Percentiles rank a stretch among this genome's conserved stretches.
These are phyloP conservation scores for Palloptera scutellata DNA, from an alignment of 2,888 invertebrate genomes.

Conservation along the genomic window DNA sequence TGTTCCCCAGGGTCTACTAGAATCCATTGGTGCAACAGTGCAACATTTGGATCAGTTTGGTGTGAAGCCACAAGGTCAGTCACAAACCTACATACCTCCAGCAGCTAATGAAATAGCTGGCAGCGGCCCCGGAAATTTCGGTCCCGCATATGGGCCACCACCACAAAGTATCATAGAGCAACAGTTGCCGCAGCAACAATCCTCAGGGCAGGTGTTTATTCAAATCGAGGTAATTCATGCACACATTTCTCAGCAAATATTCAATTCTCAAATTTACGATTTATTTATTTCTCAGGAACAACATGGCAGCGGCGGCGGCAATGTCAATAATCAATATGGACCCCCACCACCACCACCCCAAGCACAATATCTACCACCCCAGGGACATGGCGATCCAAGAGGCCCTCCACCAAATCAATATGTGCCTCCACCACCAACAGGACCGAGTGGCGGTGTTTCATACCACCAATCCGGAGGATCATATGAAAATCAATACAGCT, in stretches of 20 bases:
- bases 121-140: constrained; percentile 40
- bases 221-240: constrained; percentile 34
- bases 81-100: constrained; percentile 71
- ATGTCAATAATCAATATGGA: constrained; percentile 29
- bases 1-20: constrained; percentile 74
- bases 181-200: constrained; percentile 53
- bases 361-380: constrained; percentile 43
- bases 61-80: constrained; percentile 66
- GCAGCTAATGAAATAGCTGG: constrained; percentile 67
- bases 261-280: constrained; percentile 4
- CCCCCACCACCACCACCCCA: constrained; percentile 41
- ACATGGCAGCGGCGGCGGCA: constrained; percentile 20
- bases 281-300: constrained; percentile 26
- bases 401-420: constrained; percentile 39
- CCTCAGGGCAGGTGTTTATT: constrained; percentile 41
- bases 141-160: constrained; percentile 47
- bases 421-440: constrained; percentile 40
- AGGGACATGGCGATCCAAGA: constrained; percentile 8
- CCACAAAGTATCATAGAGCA: constrained; percentile 48
- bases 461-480: constrained; percentile 38
- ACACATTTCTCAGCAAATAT: constrained; percentile 15
- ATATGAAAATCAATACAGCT: constrained; percentile 48
- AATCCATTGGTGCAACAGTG: constrained; percentile 72
- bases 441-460: constrained; percentile 32
- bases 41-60: constrained; percentile 71